Conservation (phyloP, 2,113 vertebrate species). For the Semnopithecus entellus region DNA sequence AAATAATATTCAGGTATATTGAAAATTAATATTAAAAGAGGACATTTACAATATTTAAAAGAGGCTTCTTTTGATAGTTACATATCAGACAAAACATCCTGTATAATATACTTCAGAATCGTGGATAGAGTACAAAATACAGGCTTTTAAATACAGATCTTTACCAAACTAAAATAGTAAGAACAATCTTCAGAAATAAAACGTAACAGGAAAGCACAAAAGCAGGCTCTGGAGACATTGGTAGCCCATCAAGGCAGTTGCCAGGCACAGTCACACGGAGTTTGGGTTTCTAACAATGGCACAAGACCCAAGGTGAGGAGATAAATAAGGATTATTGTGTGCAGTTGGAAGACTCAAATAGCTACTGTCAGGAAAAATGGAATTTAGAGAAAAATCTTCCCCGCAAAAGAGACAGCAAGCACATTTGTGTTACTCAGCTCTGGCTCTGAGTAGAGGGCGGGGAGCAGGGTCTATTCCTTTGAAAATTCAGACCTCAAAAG, state of each 20-base stretch:
- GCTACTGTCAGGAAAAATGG: rapidly evolving
- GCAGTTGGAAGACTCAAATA: no score
- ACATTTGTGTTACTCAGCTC: not conserved
- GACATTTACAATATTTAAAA: not conserved
- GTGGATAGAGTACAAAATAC: not conserved
- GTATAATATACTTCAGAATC: not conserved
- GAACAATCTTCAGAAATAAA: not conserved
- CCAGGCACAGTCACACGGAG: rapidly evolving
- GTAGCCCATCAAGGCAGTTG: no score
- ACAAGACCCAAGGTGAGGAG: not conserved
- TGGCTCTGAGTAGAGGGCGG: not conserved
- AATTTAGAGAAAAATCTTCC: not conserved
- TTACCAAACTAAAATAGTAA: not conserved
- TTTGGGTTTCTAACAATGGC: rapidly evolving
- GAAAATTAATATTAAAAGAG: not conserved
- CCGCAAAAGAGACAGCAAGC: no score
- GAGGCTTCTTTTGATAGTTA: not conserved
- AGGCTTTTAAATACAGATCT: not conserved
- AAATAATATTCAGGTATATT: not conserved
- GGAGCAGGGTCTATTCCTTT: rapidly evolving
- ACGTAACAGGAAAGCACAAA: not conserved
- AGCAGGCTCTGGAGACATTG: not conserved
- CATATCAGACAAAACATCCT: not conserved
- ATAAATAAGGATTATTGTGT: rapidly evolving
- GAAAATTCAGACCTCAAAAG: rapidly evolving